Evolutionary conservation across 2,797 vertebrate genomes (phyloP), one percentile per base, ranked within the genome.

Genomic region (Corythornis leucogaster): DNA sequence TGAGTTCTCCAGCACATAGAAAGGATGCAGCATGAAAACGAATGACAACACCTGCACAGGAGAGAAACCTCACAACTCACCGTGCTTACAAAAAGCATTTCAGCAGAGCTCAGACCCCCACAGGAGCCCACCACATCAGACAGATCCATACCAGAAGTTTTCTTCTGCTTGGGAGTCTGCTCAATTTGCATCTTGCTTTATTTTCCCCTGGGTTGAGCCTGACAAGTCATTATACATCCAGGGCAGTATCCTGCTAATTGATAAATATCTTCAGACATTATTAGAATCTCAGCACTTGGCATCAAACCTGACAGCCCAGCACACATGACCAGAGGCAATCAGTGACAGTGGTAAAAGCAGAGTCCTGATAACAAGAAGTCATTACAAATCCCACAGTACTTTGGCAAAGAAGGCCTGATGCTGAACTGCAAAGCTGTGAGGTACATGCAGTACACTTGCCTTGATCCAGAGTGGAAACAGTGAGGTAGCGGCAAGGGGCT

Each of bases 141-240:
- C 13, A 64, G 17, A 24, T 31, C 40, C 3, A 0, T 6, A 38
- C 0, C 0, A 75, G 18, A 80, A 21, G 6, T n/a, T 66, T 53
- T 9, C 28, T 75, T 50, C 70, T 51, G 35, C 50, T 26, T 40
- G 3, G 31, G 24, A 25, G 26, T 9, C 15, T 51, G 22, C 30
- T 70, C 2, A 0, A 30, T 74, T 50, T 30, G 4, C 14, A 28
- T 35, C 20, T 3, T 48, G 22, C 24, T 48, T 48, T 48, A 10
- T 17, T 35, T n/a, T 58, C 30, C 30, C 54, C 71, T 35, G 17
- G 4, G 9, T 15, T 51, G 30, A 89, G 31, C 26, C 35, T 68
- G 26, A 25, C 11, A n/a, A 12, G 7, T 33, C 43, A 25, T 0
- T 0, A 40, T 5, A 5, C 3, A 5, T 28, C 30, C 45, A 33